Percentiles rank a stretch among this genome's conserved stretches.
These are phyloP conservation scores for Potamarius usumacintae DNA, from an alignment of 2,113 vertebrate genomes.

Conservation along the genomic window DNA sequence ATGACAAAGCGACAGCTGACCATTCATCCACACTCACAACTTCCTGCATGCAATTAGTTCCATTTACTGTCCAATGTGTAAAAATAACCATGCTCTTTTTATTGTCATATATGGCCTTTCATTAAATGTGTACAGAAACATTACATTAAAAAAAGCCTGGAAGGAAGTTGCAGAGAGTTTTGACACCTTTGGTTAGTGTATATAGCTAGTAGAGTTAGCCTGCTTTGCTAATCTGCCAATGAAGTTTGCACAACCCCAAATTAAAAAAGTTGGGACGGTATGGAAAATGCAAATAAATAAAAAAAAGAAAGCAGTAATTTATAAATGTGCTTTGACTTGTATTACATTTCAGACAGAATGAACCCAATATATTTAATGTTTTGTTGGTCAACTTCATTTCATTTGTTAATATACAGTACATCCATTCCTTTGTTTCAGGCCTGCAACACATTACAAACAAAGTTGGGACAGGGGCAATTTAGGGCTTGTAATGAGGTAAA, in stretches of 20 bases:
- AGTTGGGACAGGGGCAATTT: too few species aligned
- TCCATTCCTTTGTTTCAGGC: too few species aligned
- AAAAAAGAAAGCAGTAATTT: too few species aligned
- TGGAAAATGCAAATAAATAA: too few species aligned
- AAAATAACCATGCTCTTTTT: neutral
- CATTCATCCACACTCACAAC: neutral
- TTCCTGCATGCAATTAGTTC: neutral
- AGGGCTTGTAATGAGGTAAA: too few species aligned
- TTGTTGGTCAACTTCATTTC: too few species aligned
- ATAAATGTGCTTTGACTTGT: too few species aligned
- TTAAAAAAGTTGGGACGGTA: too few species aligned
- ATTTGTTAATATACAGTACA: too few species aligned
- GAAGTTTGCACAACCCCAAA: neutral
- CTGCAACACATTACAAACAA: too few species aligned
- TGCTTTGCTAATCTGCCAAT: neutral
- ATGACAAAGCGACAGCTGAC: neutral
- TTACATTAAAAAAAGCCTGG: neutral
- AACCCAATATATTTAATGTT: too few species aligned
- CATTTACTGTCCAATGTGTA: neutral
- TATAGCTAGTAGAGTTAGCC: neutral
- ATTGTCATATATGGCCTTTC: neutral
- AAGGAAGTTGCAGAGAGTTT: neutral
- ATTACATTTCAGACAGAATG: too few species aligned
- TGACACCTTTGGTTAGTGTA: neutral
- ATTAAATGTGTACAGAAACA: neutral